Evolutionary conservation across 2,797 vertebrate genomes (phyloP).

Genomic region (Glyptemys insculpta): DNA sequence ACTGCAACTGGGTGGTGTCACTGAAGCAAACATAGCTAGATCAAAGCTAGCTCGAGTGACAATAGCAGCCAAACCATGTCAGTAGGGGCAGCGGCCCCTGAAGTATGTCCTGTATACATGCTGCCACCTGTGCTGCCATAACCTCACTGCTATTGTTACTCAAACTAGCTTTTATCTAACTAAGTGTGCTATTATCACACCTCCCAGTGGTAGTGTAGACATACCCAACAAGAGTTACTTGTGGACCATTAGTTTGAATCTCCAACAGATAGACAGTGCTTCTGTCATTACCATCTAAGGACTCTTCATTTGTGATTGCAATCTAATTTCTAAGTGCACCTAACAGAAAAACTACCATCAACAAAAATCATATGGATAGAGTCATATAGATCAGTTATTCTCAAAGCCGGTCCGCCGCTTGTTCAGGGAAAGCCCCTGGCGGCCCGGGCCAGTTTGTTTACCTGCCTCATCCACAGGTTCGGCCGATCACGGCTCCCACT

Average conservation of each 20-base stretch:
- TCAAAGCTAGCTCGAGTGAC: neutral
- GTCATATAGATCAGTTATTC: too few relatives aligned
- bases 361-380: neutral
- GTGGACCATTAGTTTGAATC: neutral
- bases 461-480: too few relatives aligned
- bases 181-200: neutral
- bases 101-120: neutral
- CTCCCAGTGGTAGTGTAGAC: neutral
- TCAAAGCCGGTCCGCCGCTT: too few relatives aligned
- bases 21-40: neutral
- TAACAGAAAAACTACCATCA: neutral
- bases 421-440: too few relatives aligned
- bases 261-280: neutral
- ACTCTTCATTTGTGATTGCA: neutral
- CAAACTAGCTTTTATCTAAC: neutral
- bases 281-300: neutral
- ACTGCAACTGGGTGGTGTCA: neutral
- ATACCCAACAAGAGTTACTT: neutral
- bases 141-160: neutral
- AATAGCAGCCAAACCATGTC: neutral
- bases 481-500: too few relatives aligned
- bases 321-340: neutral
- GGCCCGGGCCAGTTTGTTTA: too few relatives aligned
- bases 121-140: neutral
- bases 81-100: neutral